Evolutionary conservation across 2,113 vertebrate genomes (phyloP), one percentile per base, ranked within the genome.

Genomic region (Lynx canadensis): DNA sequence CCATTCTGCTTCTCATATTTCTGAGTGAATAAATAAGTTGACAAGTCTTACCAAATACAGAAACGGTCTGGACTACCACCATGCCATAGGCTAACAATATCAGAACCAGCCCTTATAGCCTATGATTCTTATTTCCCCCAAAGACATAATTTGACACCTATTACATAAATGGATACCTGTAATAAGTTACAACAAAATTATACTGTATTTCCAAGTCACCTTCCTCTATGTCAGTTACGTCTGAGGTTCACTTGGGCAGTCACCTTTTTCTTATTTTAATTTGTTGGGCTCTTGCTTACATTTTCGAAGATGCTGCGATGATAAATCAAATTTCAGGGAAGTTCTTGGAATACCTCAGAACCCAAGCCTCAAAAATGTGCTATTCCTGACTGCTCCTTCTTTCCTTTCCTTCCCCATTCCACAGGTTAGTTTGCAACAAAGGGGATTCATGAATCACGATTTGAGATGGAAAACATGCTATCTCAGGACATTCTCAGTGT

Each of bases 21-120:
- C 69, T 91, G 76, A 97, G 84, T 81, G 41, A 89, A 69, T 92
- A 89, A 94, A 96, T 91, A 96, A 69, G 84, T 80, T 91, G 73
- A 94, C 69, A 94, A 60, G 36, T 76, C 36, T 71, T 85, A 45
- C 63, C 69, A 93, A 96, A 81, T 74, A 82, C 27, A 21, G n/a
- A 91, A 57, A 55, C 21, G 33, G 27, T 50, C 33, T 66, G 36
- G 31, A 76, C 12, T 33, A 41, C 88, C 65, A 52, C 25, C 27
- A 21, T 52, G 15, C 36, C 66, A 33, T 1, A 21, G 45, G 60
- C 71, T 50, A 78, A 73, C 41, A 88, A 13, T 38, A 81, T 73
- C 36, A 91, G 16, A 91, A n/a, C 27, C 71, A 57, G 8, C 33
- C 74, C 86, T 87, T 66, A 65, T 1, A n/a, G 33, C 55, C 66